Evolutionary conservation across 2,797 vertebrate species (phyloP).

Genomic region (Lacerta bilineata): DNA sequence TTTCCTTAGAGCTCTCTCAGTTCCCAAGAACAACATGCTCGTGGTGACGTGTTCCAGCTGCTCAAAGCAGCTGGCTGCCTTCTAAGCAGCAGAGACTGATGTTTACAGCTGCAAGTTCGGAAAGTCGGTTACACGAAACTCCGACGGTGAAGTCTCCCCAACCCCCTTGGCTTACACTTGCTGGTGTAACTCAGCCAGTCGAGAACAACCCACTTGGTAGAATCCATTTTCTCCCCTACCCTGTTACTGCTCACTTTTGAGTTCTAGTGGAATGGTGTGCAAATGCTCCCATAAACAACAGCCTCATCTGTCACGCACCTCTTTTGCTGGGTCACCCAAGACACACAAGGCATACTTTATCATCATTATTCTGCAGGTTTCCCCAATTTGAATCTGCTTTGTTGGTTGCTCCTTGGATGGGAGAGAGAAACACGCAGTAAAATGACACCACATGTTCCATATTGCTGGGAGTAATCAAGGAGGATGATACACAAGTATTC

Average conservation of each 20-base stretch:
- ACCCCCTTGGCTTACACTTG: background rate
- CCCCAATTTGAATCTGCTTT: background rate
- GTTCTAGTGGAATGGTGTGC: background rate
- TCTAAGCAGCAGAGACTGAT: background rate
- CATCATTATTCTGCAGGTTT: background rate
- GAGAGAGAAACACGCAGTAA: background rate
- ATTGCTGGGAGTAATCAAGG: background rate
- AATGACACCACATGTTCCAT: background rate
- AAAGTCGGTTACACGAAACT: background rate
- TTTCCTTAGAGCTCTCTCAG: background rate
- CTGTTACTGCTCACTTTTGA: background rate
- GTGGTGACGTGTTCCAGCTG: constrained; percentile 6
- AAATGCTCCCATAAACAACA: background rate
- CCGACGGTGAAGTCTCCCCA: background rate
- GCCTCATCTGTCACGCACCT: background rate
- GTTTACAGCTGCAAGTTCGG: background rate
- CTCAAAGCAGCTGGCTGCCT: constrained; percentile 17
- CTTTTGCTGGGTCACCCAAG: background rate
- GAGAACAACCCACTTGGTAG: background rate
- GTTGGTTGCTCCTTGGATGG: background rate
- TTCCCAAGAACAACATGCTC: background rate
- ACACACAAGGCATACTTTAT: too few species aligned
- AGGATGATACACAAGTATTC: background rate
- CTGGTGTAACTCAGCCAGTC: background rate
- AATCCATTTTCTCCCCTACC: background rate